phyloP scores from a whole-genome alignment of 1,140 invertebrate species.

The Hyles euphorbiae region DNA sequence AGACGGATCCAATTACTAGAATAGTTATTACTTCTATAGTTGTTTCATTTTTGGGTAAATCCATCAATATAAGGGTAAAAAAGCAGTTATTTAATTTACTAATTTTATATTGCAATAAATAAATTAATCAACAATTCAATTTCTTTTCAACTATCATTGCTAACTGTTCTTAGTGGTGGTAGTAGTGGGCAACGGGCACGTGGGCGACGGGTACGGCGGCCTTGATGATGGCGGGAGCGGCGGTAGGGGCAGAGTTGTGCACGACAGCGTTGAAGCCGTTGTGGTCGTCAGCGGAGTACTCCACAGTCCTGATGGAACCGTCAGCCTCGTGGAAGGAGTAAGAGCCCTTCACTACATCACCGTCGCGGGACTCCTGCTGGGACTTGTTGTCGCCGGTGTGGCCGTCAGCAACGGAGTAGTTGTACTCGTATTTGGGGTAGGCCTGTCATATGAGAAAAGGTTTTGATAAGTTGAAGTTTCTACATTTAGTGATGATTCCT shows the following conservation, averaged over 20 bases:
- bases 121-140: constrained; percentile 32
- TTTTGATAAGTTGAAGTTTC: background rate
- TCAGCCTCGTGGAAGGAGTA: constrained; percentile 21
- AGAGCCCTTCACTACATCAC: constrained; percentile 64
- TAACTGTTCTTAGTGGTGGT: constrained; percentile 31
- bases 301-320: constrained; percentile 20
- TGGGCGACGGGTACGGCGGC: constrained; percentile 21
- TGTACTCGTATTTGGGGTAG: constrained; percentile 20
- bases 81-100: constrained; percentile 3
- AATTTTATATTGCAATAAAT: constrained; percentile 39
- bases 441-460: constrained; percentile 4
- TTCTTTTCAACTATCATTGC: constrained; percentile 6
- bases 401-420: constrained; percentile 18
- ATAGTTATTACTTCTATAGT: no score
- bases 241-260: constrained; percentile 16
- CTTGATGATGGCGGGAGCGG: constrained; percentile 10
- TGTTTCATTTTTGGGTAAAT: no score
- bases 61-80: no score
- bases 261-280: constrained; percentile 20
- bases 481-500: no score
- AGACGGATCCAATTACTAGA: background rate
- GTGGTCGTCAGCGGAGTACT: constrained; percentile 21
- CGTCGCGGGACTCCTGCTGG: constrained; percentile 65
- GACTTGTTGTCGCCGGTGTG: constrained; percentile 49
- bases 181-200: constrained; percentile 33